Evolutionary conservation across 2,888 invertebrate species (phyloP), one percentile per base, ranked within the genome.

Genomic region (Lysandra bellargus): DNA sequence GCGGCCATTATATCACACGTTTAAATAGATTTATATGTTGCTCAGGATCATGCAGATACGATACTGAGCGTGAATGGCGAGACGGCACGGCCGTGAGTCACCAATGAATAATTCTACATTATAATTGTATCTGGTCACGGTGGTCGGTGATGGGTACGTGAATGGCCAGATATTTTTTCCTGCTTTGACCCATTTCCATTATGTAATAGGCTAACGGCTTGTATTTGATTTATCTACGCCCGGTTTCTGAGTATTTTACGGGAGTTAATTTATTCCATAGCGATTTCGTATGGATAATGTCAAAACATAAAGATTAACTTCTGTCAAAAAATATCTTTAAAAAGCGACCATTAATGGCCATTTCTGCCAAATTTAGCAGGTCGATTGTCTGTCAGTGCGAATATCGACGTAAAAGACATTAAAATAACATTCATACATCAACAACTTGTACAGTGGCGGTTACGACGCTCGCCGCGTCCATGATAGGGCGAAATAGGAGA

Each of bases 1-100:
- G 91, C 88, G 87, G 89, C 88, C 92, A 92, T 92, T 90, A 89
- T 92, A 92, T 92, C 93, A 92, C 92, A 92, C 91, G 89, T 91
- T 92, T 89, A 89, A 92, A 91, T 90, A 90, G 89, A 91, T 69
- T 69, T 69, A 88, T 92, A 91, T 92, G 69, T 92, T 91, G 89
- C 90, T 91, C 90, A 90, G 88, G 87, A 87, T 78, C 69, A 69
- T 33, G 69, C 69, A 69, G 69, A 69, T 84, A 83, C 30, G 53
- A 69, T 69, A 69, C 69, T 69, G 69, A 69, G 69, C 69, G 69
- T 69, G 69, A 88, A 90, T 90, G 90, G 87, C 88, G 88, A 88
- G 90, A 90, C 90, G 88, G 88, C 85, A 86, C 85, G 88, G 85
- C 86, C 85, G 87, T 93, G 93, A 93, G 86, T 93, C 93, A 93